These are phyloP conservation scores for Pseudolaguvia tuberculata DNA, from an alignment of 2,113 vertebrate genomes.

Conservation along the genomic window DNA sequence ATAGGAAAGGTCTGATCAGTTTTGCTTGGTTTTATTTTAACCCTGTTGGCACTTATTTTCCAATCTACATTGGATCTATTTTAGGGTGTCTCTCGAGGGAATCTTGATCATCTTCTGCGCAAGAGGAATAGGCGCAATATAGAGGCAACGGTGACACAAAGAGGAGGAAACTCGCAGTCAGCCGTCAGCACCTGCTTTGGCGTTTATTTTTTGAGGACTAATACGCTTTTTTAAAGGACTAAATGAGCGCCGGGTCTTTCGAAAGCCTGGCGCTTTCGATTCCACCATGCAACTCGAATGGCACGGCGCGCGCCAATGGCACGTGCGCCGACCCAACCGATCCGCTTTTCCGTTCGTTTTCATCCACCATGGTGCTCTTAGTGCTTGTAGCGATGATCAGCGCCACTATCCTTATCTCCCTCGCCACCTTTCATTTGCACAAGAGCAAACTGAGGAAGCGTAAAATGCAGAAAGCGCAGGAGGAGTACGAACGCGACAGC, in stretches of 20 bases:
- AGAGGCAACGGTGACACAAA: constrained; percentile 25
- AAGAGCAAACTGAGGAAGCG: constrained; percentile 87
- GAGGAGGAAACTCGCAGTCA: constrained; percentile 31
- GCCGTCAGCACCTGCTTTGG: constrained; percentile 22
- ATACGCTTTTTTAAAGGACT: constrained; percentile 60
- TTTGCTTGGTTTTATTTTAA: neutral
- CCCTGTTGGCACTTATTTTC: constrained; percentile 17
- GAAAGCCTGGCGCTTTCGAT: constrained; percentile 78
- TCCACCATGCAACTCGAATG: constrained; percentile 77
- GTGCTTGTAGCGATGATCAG: constrained; percentile 78
- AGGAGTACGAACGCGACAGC: constrained; percentile 84
- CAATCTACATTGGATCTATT: constrained; percentile 41
- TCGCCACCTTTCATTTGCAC: constrained; percentile 82
- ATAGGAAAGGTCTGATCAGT: constrained; percentile 11
- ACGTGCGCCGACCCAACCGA: constrained; percentile 79
- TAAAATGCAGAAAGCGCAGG: constrained; percentile 84
- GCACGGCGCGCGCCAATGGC: constrained; percentile 68
- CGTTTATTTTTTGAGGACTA: constrained; percentile 12
- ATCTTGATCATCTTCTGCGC: constrained; percentile 24
- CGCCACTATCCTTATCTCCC: constrained; percentile 78
- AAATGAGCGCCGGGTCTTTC: constrained; percentile 80
- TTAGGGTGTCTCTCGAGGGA: constrained; percentile 50
- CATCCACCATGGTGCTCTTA: constrained; percentile 79
- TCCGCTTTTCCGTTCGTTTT: constrained; percentile 82
- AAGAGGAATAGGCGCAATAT: constrained; percentile 49